Evolutionary conservation across 2,888 invertebrate genomes (phyloP).

Genomic region (Mythimna loreyi): DNA sequence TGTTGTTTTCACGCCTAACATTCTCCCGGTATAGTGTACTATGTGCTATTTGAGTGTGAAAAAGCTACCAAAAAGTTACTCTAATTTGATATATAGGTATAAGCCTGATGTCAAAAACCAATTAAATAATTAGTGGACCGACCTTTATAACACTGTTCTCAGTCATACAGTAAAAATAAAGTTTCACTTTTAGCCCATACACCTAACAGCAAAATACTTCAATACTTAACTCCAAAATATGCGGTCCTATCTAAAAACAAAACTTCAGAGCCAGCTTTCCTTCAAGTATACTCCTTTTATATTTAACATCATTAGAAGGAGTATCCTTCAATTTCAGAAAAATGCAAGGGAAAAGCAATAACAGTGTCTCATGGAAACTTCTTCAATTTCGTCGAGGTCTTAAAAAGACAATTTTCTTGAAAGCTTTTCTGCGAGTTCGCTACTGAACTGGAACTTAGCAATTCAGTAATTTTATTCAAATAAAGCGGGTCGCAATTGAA

Average conservation of each 20-base stretch:
- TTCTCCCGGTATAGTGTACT: too few species aligned
- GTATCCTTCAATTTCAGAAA: conserved; percentile 2
- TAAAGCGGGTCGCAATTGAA: conserved; percentile 3
- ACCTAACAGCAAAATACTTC: too few species aligned
- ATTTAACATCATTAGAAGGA: conserved; percentile 11
- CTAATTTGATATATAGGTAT: too few species aligned
- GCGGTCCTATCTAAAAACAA: neutral
- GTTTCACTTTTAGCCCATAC: too few species aligned
- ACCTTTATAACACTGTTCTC: too few species aligned
- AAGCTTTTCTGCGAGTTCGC: conserved; percentile 26
- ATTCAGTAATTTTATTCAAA: conserved; percentile 21
- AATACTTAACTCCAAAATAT: neutral
- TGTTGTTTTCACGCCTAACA: too few species aligned
- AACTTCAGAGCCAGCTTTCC: neutral
- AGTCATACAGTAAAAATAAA: too few species aligned
- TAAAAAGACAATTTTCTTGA: conserved; percentile 36
- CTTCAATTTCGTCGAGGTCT: conserved; percentile 25
- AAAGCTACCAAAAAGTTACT: too few species aligned
- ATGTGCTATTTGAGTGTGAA: too few species aligned
- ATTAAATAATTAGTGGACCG: too few species aligned
- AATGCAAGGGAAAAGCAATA: conserved; percentile 22
- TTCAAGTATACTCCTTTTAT: neutral
- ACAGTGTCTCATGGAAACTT: conserved; percentile 14
- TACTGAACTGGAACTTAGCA: conserved; percentile 16
- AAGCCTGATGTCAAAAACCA: too few species aligned